Evolutionary conservation across 2,113 vertebrate species (phyloP).

Genomic region (Holacanthus passer): DNA sequence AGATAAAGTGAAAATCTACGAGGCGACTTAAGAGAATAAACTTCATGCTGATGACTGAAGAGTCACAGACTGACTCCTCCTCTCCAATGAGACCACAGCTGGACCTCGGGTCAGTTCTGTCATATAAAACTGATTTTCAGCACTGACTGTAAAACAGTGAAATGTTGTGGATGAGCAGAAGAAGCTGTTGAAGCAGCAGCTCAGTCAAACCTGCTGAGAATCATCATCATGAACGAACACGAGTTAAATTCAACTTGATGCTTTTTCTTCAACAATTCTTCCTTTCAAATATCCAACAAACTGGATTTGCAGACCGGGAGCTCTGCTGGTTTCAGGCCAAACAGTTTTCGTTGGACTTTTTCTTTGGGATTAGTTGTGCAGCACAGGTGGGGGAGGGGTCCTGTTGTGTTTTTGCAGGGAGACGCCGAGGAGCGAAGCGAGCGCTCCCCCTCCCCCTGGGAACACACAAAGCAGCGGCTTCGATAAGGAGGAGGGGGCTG

Average conservation of each 20-base stretch:
- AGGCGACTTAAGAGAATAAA: too few relatives aligned
- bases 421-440: slow-evolving; percentile 13
- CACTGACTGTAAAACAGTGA: neutral
- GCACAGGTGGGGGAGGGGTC: neutral
- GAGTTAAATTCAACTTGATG: too few relatives aligned
- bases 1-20: neutral
- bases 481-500: slow-evolving; percentile 16
- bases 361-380: slow-evolving; percentile 16
- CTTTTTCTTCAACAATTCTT: too few relatives aligned
- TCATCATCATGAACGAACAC: neutral
- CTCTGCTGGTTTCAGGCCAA: neutral
- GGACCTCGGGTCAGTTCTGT: too few relatives aligned
- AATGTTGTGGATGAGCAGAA: neutral
- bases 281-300: too few relatives aligned
- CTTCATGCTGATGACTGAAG: too few relatives aligned
- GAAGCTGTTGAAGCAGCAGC: neutral
- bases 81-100: too few relatives aligned
- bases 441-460: slow-evolving; percentile 24
- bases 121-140: too few relatives aligned
- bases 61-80: too few relatives aligned
- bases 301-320: too few relatives aligned
- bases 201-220: neutral
- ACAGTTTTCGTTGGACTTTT: neutral
- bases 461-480: neutral
- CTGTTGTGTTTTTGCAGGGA: slow-evolving; percentile 24